Percentiles rank a stretch among this genome's conserved stretches.
These are phyloP conservation scores for Cephalotes varians DNA, from an alignment of 2,888 invertebrate species.

Conservation along the genomic window DNA sequence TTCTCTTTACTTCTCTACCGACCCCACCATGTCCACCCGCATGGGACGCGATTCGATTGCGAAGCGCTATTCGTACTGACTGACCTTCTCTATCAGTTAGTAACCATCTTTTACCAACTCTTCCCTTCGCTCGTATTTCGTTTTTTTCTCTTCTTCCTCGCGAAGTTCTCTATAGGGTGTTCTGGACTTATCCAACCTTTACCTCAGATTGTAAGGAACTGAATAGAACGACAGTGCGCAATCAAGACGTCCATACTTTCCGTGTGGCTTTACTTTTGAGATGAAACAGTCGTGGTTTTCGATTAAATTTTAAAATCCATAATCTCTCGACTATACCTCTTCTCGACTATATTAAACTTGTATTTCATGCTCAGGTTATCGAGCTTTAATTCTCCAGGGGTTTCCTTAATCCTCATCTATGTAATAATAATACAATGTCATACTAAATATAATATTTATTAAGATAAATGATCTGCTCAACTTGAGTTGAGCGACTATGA, in stretches of 20 bases:
- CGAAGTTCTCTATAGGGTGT: slow-evolving; percentile 20
- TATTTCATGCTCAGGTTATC: neutral
- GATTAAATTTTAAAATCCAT: slow-evolving; percentile 28
- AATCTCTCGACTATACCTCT: neutral
- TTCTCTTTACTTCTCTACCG: slow-evolving; percentile 8
- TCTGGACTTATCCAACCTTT: slow-evolving; percentile 31
- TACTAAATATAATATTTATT: slow-evolving; percentile 32
- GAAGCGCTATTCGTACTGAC: slow-evolving; percentile 76
- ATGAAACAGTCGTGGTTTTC: neutral
- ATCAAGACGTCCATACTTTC: slow-evolving; percentile 2
- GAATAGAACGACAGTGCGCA: neutral
- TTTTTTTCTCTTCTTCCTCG: slow-evolving; percentile 31
- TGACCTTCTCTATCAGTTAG: slow-evolving; percentile 59
- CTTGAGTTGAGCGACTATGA: slow-evolving; percentile 13
- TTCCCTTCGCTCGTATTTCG: slow-evolving; percentile 24
- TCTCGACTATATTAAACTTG: neutral
- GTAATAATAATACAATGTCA: slow-evolving; percentile 9
- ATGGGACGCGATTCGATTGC: slow-evolving; percentile 81
- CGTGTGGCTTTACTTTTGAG: neutral
- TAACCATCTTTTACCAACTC: slow-evolving; percentile 46
- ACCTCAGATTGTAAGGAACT: slow-evolving; percentile 2
- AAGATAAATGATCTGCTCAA: slow-evolving; percentile 17
- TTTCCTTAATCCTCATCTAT: neutral
- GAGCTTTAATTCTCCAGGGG: neutral
- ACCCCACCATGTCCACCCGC: slow-evolving; percentile 56